Base-by-base conservation (phyloP, 2,888 invertebrate species). In the Cinara cedri region DNA sequence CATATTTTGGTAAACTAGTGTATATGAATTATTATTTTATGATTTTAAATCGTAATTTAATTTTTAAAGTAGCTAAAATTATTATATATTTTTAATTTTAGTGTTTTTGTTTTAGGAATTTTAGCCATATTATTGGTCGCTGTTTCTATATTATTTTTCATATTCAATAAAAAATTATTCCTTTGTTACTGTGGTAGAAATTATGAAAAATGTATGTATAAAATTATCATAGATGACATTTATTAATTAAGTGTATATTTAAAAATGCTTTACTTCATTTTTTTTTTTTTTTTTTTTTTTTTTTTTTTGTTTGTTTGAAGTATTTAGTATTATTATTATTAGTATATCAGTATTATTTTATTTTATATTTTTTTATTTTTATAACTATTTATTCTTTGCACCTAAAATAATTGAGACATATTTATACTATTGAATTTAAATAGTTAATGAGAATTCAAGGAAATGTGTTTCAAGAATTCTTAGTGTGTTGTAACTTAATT, bases 191-290 rank as follows among this genome's bases (percentile, higher is more conserved):
- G 78, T 42, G 51, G 70, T 26, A 62, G 78, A 62, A 60, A 78
- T 60, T 78, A 78, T 78, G 51, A 78, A 60, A 78, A 78, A 68
- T 60, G 78, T 78, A 78, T 51, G 78, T 78, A 78, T 16, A 57
- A 78, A 46, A 60, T 46, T 55, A 6, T 76, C 16, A 21, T 21
- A 19, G 54, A 11, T 21, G 2, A n/a, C n/a, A 54, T 19, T 34
- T 19, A 49, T 24, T 21, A 24, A 16, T 66, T 16, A 24, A 49
- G 49, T 26, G 0, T 66, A 46, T 6, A n/a, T 26, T 24, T 49
- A n/a, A 10, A 19, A 54, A 54, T 42, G 68, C 68, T 70, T 70
- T 13, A 34, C 14, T 21, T 54, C 0, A 21, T 70, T 51, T 14
- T n/a, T n/a, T n/a, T n/a, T n/a, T n/a, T n/a, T n/a, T n/a, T n/a